Percentiles rank a stretch among this genome's conserved stretches.
These are phyloP conservation scores for Danaus plexippus DNA, from an alignment of 1,140 invertebrate genomes.

Conservation along the genomic window DNA sequence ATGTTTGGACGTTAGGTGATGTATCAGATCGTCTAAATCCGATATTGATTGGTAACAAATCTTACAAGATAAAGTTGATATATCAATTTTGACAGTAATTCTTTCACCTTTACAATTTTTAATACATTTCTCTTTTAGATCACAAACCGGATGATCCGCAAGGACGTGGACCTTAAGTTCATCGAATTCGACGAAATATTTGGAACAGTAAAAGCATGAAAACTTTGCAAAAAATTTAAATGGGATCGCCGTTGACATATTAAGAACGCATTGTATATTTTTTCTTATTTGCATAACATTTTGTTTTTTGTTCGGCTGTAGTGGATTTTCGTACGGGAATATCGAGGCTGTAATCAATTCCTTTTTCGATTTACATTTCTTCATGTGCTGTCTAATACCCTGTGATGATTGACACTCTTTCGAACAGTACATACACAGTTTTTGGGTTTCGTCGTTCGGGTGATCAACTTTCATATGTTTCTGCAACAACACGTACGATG, in stretches of 20 bases:
- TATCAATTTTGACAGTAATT: conserved; percentile 48
- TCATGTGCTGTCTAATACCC: conserved; percentile 44
- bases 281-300: conserved; percentile 42
- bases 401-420: conserved; percentile 41
- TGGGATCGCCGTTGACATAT: conserved; percentile 56
- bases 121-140: conserved; percentile 50
- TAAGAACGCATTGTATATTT: conserved; percentile 51
- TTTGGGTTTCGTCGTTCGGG: conserved; percentile 28
- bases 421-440: conserved; percentile 36
- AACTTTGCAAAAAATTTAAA: conserved; percentile 55
- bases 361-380: conserved; percentile 33
- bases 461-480: conserved; percentile 46
- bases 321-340: conserved; percentile 16
- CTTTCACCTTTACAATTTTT: conserved; percentile 55
- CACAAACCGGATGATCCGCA: conserved; percentile 46
- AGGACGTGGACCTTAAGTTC: conserved; percentile 47
- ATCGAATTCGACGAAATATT: conserved; percentile 49
- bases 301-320: conserved; percentile 37
- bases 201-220: conserved; percentile 55
- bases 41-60: conserved; percentile 35
- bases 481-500: conserved; percentile 30
- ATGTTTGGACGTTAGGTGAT: conserved; percentile 48
- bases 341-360: not conserved
- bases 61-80: conserved; percentile 42
- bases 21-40: conserved; percentile 39